Conservation (phyloP, 1,140 invertebrate genomes). For the Euwallacea similis region DNA sequence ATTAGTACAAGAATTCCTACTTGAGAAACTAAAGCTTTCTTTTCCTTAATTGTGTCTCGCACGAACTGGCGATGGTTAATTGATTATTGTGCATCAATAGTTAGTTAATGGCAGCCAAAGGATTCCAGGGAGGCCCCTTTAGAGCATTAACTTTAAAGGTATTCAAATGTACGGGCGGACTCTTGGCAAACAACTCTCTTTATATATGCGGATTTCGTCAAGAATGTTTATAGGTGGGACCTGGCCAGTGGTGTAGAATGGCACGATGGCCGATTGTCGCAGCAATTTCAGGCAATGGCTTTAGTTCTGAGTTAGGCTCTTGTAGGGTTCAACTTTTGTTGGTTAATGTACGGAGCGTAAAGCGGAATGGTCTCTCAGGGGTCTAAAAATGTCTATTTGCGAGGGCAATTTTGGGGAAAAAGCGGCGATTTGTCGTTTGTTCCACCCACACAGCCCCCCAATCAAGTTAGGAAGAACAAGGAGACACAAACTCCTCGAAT, state of each 20-base stretch:
- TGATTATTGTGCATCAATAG: not conserved
- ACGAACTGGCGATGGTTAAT: no score
- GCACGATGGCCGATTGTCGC: not conserved
- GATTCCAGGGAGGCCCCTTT: constrained; percentile 1
- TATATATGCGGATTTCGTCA: constrained; percentile 6
- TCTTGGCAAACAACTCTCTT: constrained; percentile 5
- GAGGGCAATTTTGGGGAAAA: no score
- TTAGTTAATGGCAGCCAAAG: not conserved
- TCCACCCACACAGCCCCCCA: no score
- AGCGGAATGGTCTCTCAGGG: no score
- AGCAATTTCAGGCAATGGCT: no score
- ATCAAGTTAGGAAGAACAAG: no score
- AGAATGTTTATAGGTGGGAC: constrained; percentile 17
- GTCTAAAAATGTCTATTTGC: no score
- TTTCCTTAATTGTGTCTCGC: constrained; percentile 7
- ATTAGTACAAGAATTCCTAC: constrained; percentile 1
- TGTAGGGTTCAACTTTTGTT: no score
- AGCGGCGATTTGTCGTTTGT: no score
- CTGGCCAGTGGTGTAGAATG: constrained; percentile 10
- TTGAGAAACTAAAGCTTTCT: constrained; percentile 8
- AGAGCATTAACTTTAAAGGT: constrained; percentile 2
- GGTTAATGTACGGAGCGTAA: no score
- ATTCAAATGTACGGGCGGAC: constrained; percentile 7
- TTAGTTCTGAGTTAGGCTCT: not conserved
- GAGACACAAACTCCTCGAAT: no score